Conservation (phyloP, 1,140 invertebrate genomes). For the Drosophila sp. region DNA sequence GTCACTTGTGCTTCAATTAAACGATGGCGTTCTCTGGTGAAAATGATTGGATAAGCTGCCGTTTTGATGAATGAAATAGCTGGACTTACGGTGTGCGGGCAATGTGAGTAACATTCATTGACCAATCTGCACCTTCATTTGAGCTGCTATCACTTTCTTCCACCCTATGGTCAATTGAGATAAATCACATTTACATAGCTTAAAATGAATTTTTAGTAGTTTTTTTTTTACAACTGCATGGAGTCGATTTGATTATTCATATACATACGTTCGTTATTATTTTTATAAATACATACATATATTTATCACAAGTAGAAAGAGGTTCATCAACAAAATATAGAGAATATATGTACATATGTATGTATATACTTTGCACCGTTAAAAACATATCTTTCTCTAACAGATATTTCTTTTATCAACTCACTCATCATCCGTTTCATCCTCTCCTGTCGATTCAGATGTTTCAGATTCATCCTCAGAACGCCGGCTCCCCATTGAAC, state of each 20-base stretch:
- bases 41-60: background rate
- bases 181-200: background rate
- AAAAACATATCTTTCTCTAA: too few species aligned
- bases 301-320: background rate
- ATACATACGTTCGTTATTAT: too few species aligned
- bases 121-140: constrained; percentile 44
- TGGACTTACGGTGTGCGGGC: constrained; percentile 35
- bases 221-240: too few species aligned
- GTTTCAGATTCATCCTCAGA: constrained; percentile 1
- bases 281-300: background rate
- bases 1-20: background rate
- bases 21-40: constrained; percentile 1
- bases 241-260: too few species aligned
- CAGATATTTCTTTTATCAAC: constrained; percentile 8
- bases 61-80: background rate
- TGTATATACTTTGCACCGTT: too few species aligned
- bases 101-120: constrained; percentile 36
- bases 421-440: background rate
- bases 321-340: too few species aligned
- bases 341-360: background rate
- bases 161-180: background rate
- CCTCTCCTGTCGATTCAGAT: background rate
- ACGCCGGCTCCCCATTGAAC: background rate
- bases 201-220: too few species aligned
- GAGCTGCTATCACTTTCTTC: constrained; percentile 13